A percentile compares a stretch with the other conserved stretches of the same genome.
phyloP scores from a whole-genome alignment of 1,140 invertebrate genomes.

The Drosophila jambulina region DNA sequence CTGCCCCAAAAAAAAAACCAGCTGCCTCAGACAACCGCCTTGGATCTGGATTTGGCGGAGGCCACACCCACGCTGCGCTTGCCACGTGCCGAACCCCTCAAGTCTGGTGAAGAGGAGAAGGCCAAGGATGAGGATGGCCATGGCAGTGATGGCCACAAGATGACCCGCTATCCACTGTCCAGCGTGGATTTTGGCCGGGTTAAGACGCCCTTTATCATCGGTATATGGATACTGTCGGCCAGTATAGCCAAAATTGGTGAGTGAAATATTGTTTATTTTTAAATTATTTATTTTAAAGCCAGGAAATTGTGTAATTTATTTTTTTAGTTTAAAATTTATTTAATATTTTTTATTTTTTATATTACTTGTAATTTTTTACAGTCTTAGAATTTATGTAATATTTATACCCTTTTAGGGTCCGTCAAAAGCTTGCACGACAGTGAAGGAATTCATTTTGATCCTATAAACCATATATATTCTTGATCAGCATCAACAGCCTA shows the following conservation, averaged over 20 bases:
- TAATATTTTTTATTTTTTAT: too few relatives aligned
- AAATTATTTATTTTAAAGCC: background rate
- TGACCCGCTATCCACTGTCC: slow-evolving; percentile 89
- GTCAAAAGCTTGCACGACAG: too few relatives aligned
- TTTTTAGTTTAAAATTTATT: too few relatives aligned
- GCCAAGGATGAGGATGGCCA: slow-evolving; percentile 32
- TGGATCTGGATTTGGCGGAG: slow-evolving; percentile 4
- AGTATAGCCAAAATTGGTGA: slow-evolving; percentile 98
- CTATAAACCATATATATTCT: too few relatives aligned
- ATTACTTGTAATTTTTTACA: too few relatives aligned
- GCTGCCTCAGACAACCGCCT: slow-evolving; percentile 31
- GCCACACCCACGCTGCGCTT: slow-evolving; percentile 1
- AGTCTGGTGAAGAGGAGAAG: slow-evolving; percentile 16
- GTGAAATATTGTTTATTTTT: slow-evolving; percentile 66
- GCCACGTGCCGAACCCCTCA: slow-evolving; percentile 43
- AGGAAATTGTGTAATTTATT: background rate
- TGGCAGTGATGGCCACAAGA: slow-evolving; percentile 47
- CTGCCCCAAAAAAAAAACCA: slow-evolving; percentile 19
- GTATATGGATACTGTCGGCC: slow-evolving; percentile 97
- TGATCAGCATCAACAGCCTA: too few relatives aligned
- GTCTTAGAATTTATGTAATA: too few relatives aligned
- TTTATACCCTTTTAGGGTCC: too few relatives aligned
- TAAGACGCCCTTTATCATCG: slow-evolving; percentile 96
- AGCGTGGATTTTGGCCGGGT: slow-evolving; percentile 94
- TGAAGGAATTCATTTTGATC: too few relatives aligned